Percentiles rank a stretch among this genome's conserved stretches.
Conservation (phyloP, 2,888 invertebrate genomes). For the Nymphalis polychloros region DNA sequence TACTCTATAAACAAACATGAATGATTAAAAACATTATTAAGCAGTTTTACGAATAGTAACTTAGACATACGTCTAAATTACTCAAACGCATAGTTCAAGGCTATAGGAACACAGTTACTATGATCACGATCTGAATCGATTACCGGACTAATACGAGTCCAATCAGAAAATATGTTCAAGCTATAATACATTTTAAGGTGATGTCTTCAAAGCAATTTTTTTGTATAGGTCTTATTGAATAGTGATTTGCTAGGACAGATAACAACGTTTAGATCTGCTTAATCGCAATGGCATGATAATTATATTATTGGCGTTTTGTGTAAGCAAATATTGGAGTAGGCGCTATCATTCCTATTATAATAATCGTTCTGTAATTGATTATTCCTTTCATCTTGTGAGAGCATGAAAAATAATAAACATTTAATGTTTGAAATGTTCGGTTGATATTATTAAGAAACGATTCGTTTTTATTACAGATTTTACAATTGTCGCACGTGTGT, state of each 20-base stretch:
- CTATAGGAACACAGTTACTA: slow-evolving; percentile 15
- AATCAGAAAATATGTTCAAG: background rate
- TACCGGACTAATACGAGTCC: slow-evolving; percentile 13
- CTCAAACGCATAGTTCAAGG: slow-evolving; percentile 32
- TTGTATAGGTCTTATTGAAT: background rate
- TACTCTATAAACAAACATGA: too few relatives aligned
- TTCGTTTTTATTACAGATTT: too few relatives aligned
- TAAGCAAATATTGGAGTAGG: background rate
- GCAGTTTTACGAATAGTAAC: background rate
- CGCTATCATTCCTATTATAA: too few relatives aligned
- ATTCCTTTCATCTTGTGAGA: too few relatives aligned
- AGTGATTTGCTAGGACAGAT: background rate
- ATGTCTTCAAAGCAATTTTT: background rate
- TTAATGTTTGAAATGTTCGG: too few relatives aligned
- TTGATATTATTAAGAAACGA: too few relatives aligned
- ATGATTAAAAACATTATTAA: background rate
- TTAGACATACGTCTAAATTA: slow-evolving; percentile 17
- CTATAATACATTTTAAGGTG: slow-evolving; percentile 8
- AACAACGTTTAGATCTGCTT: background rate
- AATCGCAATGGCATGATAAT: slow-evolving; percentile 3
- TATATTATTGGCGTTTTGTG: background rate
- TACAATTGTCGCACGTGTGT: too few relatives aligned
- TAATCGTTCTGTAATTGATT: too few relatives aligned
- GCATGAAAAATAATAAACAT: too few relatives aligned
- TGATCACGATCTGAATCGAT: slow-evolving; percentile 26